Conservation (phyloP, 1,140 invertebrate genomes). For the Drosophila lowei region DNA sequence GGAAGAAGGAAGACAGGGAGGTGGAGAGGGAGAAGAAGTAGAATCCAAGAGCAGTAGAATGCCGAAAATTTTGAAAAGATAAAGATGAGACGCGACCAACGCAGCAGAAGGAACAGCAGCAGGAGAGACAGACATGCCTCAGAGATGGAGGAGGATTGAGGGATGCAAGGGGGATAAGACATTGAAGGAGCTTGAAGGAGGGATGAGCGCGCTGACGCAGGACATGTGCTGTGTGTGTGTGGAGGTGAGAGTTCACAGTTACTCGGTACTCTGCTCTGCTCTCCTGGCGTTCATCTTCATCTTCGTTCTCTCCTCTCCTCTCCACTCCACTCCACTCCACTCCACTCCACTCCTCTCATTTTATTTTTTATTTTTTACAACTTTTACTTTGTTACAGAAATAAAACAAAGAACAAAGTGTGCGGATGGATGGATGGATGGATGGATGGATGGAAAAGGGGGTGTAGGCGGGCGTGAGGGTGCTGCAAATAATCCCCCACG, state of each 20-base stretch:
- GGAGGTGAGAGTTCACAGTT: constrained; percentile 52
- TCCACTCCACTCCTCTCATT: constrained; percentile 9
- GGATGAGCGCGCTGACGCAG: constrained; percentile 44
- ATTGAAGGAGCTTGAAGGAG: not conserved
- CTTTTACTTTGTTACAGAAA: constrained; percentile 73
- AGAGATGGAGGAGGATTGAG: not conserved
- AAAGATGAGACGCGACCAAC: constrained; percentile 32
- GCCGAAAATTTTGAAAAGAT: constrained; percentile 49
- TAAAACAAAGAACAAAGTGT: constrained; percentile 62
- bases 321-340: not conserved
- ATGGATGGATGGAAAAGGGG: not conserved
- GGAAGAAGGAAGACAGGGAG: not conserved
- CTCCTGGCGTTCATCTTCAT: constrained; percentile 46
- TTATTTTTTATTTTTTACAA: constrained; percentile 49
- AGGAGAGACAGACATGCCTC: constrained; percentile 4
- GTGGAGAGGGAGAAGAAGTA: not conserved
- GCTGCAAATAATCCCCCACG: constrained; percentile 43
- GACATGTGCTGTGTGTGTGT: constrained; percentile 25
- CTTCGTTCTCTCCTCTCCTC: constrained; percentile 27
- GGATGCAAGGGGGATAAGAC: not conserved
- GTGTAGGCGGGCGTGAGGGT: constrained; percentile 7
- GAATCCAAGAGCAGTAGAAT: constrained; percentile 8
- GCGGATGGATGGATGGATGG: not conserved
- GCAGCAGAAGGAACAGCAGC: constrained; percentile 5
- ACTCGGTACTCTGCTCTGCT: constrained; percentile 6